These are phyloP conservation scores for Homarus gammarus DNA, from an alignment of 2,888 invertebrate genomes.

Conservation along the genomic window DNA sequence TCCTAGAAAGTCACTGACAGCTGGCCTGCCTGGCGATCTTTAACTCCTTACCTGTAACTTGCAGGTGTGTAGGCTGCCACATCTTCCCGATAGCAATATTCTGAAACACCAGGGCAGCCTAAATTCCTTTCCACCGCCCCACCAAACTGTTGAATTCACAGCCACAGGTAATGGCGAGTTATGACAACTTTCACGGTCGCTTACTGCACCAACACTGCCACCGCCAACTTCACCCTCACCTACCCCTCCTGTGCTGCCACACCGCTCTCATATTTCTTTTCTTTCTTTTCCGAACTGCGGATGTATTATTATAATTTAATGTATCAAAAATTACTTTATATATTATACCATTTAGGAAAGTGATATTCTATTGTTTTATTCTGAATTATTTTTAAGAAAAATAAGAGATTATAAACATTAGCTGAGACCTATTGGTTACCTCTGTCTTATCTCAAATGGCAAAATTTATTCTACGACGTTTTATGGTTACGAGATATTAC, in stretches of 20 bases:
- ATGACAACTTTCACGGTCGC: neutral
- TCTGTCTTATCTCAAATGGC: too few relatives aligned
- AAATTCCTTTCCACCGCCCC: neutral
- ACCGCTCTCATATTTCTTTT: neutral
- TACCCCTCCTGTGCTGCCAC: neutral
- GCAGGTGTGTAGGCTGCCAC: conserved; percentile 31
- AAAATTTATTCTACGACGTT: too few relatives aligned
- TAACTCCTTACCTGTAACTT: conserved; percentile 22
- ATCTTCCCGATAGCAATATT: neutral
- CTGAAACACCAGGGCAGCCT: neutral
- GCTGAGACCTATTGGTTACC: neutral
- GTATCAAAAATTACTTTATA: neutral
- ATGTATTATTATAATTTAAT: neutral
- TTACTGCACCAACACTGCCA: neutral
- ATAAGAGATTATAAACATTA: neutral
- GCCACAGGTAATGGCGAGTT: neutral
- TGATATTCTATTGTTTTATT: neutral
- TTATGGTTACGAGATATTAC: too few relatives aligned
- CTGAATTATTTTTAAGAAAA: neutral
- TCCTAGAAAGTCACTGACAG: neutral
- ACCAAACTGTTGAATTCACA: neutral
- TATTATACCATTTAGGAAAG: too few relatives aligned
- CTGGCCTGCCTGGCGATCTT: neutral
- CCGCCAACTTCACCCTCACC: neutral
- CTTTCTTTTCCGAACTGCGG: neutral